These are phyloP conservation scores for Trachymyrmex septentrionalis DNA, from an alignment of 1,140 invertebrate genomes.

Conservation along the genomic window DNA sequence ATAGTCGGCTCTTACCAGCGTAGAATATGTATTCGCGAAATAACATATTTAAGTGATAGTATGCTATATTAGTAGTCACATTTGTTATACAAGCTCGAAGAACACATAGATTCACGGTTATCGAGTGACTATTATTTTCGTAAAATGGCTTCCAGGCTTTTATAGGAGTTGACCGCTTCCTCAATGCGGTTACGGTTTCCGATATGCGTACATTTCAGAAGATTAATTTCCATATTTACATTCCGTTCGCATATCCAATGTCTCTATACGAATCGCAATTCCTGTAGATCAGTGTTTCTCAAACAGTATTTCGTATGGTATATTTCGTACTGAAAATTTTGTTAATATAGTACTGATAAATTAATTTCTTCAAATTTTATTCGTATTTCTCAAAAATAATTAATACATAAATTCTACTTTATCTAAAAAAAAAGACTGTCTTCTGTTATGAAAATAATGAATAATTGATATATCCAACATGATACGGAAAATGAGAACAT, in stretches of 20 bases:
- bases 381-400: not conserved
- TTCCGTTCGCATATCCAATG: not conserved
- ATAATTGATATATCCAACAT: not conserved
- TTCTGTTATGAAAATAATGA: not conserved
- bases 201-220: not conserved
- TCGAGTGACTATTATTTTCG: not conserved
- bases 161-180: constrained; percentile 38
- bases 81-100: not conserved
- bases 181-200: constrained; percentile 50
- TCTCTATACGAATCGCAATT: constrained; percentile 6
- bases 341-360: not conserved
- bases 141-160: constrained; percentile 7
- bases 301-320: not conserved
- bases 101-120: not conserved
- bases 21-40: not conserved
- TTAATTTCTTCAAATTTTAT: not conserved
- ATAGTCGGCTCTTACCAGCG: no score
- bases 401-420: not conserved
- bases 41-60: not conserved
- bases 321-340: not conserved
- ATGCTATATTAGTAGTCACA: not conserved
- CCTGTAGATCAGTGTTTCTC: not conserved
- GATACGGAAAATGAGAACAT: not conserved
- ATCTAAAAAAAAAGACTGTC: not conserved
- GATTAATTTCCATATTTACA: constrained; percentile 8